Percentiles rank a stretch among this genome's conserved stretches.
Conservation (phyloP, 1,140 invertebrate species). For the Leptoteleia sp. region DNA sequence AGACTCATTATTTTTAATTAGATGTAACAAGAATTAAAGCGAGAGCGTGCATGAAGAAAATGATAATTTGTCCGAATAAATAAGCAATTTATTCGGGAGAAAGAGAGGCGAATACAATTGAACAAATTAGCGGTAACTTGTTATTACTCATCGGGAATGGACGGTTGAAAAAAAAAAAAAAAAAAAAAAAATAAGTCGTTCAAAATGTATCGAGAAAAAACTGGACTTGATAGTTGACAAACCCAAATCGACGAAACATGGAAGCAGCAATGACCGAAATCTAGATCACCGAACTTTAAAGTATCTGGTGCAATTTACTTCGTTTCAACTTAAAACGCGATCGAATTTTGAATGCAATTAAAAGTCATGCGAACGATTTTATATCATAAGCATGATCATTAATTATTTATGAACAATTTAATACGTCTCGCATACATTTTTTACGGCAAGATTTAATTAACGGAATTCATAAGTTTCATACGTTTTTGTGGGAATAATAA, state of each 20-base stretch:
- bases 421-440: not conserved
- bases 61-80: constrained; percentile 11
- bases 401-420: constrained; percentile 1
- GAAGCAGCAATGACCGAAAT: constrained; percentile 21
- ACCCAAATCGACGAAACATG: constrained; percentile 14
- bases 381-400: not conserved
- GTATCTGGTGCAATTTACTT: constrained; percentile 14
- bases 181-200: too few relatives aligned
- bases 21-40: constrained; percentile 17
- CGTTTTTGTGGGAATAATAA: too few relatives aligned
- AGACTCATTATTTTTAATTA: constrained; percentile 40
- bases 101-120: too few relatives aligned
- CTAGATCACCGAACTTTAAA: constrained; percentile 37
- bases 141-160: constrained; percentile 14
- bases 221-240: constrained; percentile 40
- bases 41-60: constrained; percentile 3
- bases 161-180: constrained; percentile 8
- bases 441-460: not conserved
- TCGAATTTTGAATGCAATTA: constrained; percentile 27
- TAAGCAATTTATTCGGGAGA: constrained; percentile 28
- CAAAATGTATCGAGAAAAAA: constrained; percentile 26
- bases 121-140: constrained; percentile 15
- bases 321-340: constrained; percentile 15
- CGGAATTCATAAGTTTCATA: not conserved
- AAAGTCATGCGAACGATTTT: not conserved